A percentile compares a stretch with the other conserved stretches of the same genome.
Conservation (phyloP, 2,888 invertebrate genomes). For the Cylindroiulus punctatus region DNA sequence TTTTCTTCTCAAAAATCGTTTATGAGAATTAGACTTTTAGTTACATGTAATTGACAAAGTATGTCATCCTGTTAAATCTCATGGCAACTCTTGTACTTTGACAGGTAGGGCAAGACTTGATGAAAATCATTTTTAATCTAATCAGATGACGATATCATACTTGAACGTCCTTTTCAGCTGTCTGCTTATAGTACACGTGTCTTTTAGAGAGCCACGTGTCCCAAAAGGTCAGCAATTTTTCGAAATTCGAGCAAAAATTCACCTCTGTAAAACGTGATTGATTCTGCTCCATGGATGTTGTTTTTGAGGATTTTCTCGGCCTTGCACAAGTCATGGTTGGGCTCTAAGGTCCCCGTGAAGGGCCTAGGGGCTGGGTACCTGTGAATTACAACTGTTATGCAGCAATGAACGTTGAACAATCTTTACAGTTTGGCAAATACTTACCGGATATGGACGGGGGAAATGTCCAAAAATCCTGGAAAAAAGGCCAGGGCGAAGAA, state of each 20-base stretch:
- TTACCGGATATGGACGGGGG: slow-evolving; percentile 39
- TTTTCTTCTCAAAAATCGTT: no score
- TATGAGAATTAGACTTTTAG: no score
- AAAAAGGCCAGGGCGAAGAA: slow-evolving; percentile 53
- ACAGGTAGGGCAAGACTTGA: no score
- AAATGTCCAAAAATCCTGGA: slow-evolving; percentile 57
- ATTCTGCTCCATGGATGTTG: slow-evolving; percentile 82
- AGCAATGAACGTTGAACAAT: not conserved
- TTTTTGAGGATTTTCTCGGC: slow-evolving; percentile 75
- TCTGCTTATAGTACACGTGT: no score
- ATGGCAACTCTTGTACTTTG: no score
- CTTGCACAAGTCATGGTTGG: slow-evolving; percentile 75
- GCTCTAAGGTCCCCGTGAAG: slow-evolving; percentile 72
- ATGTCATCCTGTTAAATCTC: no score
- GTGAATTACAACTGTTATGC: not conserved
- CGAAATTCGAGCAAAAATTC: not conserved
- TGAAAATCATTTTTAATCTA: no score
- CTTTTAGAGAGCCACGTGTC: no score
- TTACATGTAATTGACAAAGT: no score
- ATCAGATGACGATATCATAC: no score
- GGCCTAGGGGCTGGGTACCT: slow-evolving; percentile 46
- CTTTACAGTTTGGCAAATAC: not conserved
- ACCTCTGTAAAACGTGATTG: slow-evolving; percentile 73
- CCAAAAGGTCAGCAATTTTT: no score
- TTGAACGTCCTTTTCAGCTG: no score